Percentiles rank a stretch among this genome's conserved stretches.
Evolutionary conservation across 2,113 vertebrate species (phyloP).

Genomic region (Limnothrissa miodon): DNA sequence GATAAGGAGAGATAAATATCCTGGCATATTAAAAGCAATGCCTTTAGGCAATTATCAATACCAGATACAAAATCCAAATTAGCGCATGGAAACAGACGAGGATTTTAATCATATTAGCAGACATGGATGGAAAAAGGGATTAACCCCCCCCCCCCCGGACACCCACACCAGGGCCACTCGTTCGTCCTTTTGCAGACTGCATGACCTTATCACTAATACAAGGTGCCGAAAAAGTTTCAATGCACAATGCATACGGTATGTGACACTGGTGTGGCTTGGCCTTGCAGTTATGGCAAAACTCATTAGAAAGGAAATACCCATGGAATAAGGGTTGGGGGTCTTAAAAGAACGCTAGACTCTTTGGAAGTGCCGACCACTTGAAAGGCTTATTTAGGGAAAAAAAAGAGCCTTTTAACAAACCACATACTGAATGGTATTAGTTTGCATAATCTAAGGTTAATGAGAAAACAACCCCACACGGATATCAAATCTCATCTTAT

Average conservation of each 20-base stretch:
- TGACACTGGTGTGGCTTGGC: slow-evolving; percentile 34
- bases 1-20: slow-evolving; percentile 59
- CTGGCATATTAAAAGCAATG: slow-evolving; percentile 50
- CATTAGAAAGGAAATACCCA: slow-evolving; percentile 58
- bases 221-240: background rate
- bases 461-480: slow-evolving; percentile 67
- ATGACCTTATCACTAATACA: background rate
- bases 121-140: background rate
- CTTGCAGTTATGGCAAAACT: slow-evolving; percentile 50
- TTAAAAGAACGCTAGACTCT: slow-evolving; percentile 60
- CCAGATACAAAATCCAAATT: slow-evolving; percentile 44
- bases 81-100: slow-evolving; percentile 8
- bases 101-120: slow-evolving; percentile 32
- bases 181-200: background rate
- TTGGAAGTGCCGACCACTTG: slow-evolving; percentile 52
- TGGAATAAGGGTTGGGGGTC: slow-evolving; percentile 42
- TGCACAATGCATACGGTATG: slow-evolving; percentile 25
- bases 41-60: slow-evolving; percentile 49
- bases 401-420: slow-evolving; percentile 46
- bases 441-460: slow-evolving; percentile 77
- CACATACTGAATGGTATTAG: slow-evolving; percentile 57
- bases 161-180: background rate
- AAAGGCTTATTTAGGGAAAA: slow-evolving; percentile 45
- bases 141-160: slow-evolving; percentile 10
- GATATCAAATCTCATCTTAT: slow-evolving; percentile 56